Base-by-base conservation (phyloP, 2,888 invertebrate species). In the Thera britannica region DNA sequence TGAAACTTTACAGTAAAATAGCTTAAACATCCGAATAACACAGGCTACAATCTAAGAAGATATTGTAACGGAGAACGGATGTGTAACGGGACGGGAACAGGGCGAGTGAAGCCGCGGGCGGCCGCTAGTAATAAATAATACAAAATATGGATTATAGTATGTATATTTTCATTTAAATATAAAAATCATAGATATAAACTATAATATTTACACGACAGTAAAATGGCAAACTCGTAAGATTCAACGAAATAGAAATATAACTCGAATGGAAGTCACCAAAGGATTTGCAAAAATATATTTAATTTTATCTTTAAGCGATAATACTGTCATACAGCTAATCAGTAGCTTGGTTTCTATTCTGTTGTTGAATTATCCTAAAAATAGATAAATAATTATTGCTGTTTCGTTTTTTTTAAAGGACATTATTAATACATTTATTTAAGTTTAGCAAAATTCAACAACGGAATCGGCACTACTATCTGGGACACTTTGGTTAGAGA, bases 131-230 rank as follows among this genome's bases (percentile, higher is more conserved):
- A 58, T 77, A 76, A 81, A 80, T 80, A 77, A 83, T 61, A 82
- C 77, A 74, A 73, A 71, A 76, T 63, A 58, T 72, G 56, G 77
- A 82, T 86, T 87, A 85, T 77, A 83, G 78, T 85, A 88, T 88
- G 85, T 88, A 89, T 89, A 88, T 86, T 89, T 88, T 90, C 88
- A 88, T 91, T 92, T 92, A 90, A 41, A 90, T 91, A 92, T 90
- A 92, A 93, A 70, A 92, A 89, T 91, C 92, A 91, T 92, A 88
- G 87, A 88, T 89, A 90, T 88, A 80, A 83, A 85, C 89, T 90
- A 90, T 89, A 86, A 83, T 92, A 92, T 92, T 88, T 92, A 92
- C 92, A 92, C 69, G 82, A 86, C 88, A 89, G 89, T 90, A 87
- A 90, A 46, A 92, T 90, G 91, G 91, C 92, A 89, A 90, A 91